Percentiles rank a stretch among this genome's conserved stretches.
These are phyloP conservation scores for Lepus europaeus DNA, from an alignment of 2,113 vertebrate genomes.

Conservation along the genomic window DNA sequence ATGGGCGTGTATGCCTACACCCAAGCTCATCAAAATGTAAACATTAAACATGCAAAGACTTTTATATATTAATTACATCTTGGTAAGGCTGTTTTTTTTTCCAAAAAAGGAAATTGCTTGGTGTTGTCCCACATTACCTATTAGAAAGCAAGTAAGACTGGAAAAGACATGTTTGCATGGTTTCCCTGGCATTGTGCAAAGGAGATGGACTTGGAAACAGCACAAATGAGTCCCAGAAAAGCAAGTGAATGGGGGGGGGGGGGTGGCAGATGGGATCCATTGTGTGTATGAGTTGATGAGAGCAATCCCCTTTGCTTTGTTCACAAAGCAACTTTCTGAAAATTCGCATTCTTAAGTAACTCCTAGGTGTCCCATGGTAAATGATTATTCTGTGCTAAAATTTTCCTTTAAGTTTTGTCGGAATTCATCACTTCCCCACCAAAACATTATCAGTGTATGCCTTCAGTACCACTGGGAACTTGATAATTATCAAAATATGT, in stretches of 20 bases:
- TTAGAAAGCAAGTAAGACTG: neutral
- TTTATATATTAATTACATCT: neutral
- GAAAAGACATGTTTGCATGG: neutral
- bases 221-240: neutral
- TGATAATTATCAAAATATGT: neutral
- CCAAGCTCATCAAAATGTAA: neutral
- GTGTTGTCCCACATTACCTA: neutral
- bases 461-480: neutral
- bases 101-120: neutral
- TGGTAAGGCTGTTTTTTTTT: neutral
- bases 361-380: neutral
- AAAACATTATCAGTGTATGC: neutral
- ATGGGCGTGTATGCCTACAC: neutral
- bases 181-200: neutral
- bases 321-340: neutral
- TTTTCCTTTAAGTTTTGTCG: slow-evolving; percentile 6
- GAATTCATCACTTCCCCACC: neutral
- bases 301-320: neutral
- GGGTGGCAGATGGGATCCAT: too few species aligned
- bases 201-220: neutral
- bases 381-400: neutral
- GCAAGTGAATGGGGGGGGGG: neutral
- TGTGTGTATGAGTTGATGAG: neutral
- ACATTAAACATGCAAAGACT: neutral
- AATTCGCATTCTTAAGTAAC: neutral